These are phyloP conservation scores for Siniperca obscura DNA, from an alignment of 2,797 vertebrate genomes.

Conservation along the genomic window DNA sequence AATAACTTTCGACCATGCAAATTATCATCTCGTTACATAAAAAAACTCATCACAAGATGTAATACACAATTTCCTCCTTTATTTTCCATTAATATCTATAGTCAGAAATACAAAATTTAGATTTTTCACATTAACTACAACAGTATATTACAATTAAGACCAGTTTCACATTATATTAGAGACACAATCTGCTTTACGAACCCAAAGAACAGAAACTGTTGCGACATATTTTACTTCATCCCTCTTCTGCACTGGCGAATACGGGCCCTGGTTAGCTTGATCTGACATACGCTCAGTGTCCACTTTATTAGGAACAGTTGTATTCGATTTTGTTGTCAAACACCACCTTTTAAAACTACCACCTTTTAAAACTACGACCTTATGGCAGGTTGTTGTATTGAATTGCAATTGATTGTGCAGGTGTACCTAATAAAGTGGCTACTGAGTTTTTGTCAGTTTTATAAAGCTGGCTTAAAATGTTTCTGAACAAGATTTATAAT, in stretches of 20 bases:
- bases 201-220: neutral
- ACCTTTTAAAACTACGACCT: too few relatives aligned
- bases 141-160: conserved; percentile 18
- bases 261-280: neutral
- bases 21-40: neutral
- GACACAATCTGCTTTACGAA: neutral
- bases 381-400: too few relatives aligned
- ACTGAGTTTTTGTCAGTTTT: too few relatives aligned
- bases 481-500: too few relatives aligned
- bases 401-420: too few relatives aligned
- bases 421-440: too few relatives aligned
- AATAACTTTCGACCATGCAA: neutral
- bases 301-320: neutral
- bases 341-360: too few relatives aligned
- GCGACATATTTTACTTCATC: neutral
- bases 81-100: conserved; percentile 31
- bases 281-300: neutral
- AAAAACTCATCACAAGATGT: neutral
- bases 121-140: conserved; percentile 3
- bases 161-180: conserved; percentile 13
- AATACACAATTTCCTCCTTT: conserved; percentile 25
- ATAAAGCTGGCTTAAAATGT: too few relatives aligned
- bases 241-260: neutral
- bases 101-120: conserved; percentile 43
- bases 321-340: too few relatives aligned